These are phyloP conservation scores for Oriolus oriolus DNA, from an alignment of 2,113 vertebrate species.

Conservation along the genomic window DNA sequence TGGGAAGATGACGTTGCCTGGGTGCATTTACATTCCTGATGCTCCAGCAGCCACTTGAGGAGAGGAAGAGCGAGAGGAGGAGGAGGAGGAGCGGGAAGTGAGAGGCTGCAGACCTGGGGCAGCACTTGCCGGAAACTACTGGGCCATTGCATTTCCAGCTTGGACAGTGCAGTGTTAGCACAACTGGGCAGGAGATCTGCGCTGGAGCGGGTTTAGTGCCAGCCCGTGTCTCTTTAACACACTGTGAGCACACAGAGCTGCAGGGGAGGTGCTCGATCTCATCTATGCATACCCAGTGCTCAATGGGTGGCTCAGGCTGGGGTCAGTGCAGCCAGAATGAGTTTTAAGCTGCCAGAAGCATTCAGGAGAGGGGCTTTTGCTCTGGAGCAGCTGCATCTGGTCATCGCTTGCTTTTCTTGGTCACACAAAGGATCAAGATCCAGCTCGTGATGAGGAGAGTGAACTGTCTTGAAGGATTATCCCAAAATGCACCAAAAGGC, in stretches of 20 bases:
- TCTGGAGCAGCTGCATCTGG: not conserved
- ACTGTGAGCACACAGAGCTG: accelerated
- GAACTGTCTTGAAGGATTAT: not conserved
- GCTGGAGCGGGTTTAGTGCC: not conserved
- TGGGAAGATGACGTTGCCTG: not conserved
- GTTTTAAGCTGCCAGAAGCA: not conserved
- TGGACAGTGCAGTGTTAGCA: accelerated
- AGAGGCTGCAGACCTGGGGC: not conserved
- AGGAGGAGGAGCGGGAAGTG: not conserved
- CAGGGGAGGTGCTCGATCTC: not conserved
- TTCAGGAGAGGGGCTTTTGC: not conserved
- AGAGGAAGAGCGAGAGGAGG: not conserved
- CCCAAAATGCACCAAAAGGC: not conserved
- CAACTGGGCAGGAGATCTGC: not conserved
- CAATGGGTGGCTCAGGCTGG: accelerated
- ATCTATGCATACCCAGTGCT: accelerated
- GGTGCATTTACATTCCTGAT: not conserved
- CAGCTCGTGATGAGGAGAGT: not conserved
- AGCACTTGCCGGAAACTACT: not conserved
- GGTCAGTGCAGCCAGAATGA: not conserved
- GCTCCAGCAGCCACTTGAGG: not conserved
- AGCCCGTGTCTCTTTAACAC: not conserved
- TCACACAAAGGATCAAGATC: not conserved
- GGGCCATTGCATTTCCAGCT: not conserved
- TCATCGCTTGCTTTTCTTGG: not conserved